Evolutionary conservation across 2,797 vertebrate species (phyloP), one percentile per base, ranked within the genome.

Genomic region (Phoebastria nigripes): DNA sequence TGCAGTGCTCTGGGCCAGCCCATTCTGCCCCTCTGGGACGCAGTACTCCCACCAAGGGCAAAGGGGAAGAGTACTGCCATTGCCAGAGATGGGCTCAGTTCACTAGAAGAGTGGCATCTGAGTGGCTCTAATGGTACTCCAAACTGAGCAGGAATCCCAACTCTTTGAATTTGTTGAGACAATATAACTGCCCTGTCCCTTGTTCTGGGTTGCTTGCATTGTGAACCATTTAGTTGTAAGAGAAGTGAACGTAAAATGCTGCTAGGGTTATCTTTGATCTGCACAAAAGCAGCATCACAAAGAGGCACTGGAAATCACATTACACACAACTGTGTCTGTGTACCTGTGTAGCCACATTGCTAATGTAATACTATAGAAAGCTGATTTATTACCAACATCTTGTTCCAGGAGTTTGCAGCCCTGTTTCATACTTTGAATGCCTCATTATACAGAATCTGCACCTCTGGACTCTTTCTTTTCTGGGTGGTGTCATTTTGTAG

Each of bases 381-480:
- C 58, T 89, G 84, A 87, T 96, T 89, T 93, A 87, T 96, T 93
- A 96, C 82, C 80, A 90, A 62, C 66, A 82, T 21, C 79, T 69
- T 54, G 31, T 70, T 65, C 65, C 79, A 96, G 69, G 58, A 94
- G 65, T 94, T 93, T 90, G 33, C 66, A 89, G 49, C 33, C 47
- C 73, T 4, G 13, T 51, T 84, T 62, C 81, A 47, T 82, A 89
- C 56, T 94, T 94, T 56, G 91, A 81, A 89, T 89, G 83, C 49
- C 62, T 93, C 52, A 86, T 80, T 86, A 84, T 83, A 89, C 44
- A 91, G n/a, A 49, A 17, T 3, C 25, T 71, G 69, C 18, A 90
- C 67, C 82, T 94, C 85, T 82, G 76, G 82, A 83, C 85, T 66
- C 62, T 94, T 94, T 91, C 66, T 97, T 83, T 97, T 94, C 87